phyloP scores from a whole-genome alignment of 2,888 invertebrate genomes.

The Acanthococcus lagerstroemiae region DNA sequence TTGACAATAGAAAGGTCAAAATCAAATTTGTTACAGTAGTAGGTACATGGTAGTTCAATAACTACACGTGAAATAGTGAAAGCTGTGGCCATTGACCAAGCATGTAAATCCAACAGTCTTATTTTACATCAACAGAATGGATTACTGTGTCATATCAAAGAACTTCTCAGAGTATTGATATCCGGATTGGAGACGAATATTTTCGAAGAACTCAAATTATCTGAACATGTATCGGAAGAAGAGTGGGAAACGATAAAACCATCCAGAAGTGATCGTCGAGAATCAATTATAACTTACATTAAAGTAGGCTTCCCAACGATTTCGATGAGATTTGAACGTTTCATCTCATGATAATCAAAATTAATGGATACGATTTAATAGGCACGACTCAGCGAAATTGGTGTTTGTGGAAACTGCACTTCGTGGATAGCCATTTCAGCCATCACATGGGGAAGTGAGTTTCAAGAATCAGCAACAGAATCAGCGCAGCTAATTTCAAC shows the following conservation, averaged over 20 bases:
- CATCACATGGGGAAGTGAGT: slow-evolving; percentile 49
- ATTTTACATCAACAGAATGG: no score
- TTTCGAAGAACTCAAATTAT: slow-evolving; percentile 59
- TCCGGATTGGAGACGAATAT: slow-evolving; percentile 59
- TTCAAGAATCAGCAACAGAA: slow-evolving; percentile 13
- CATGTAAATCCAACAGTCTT: no score
- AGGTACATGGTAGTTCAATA: not conserved
- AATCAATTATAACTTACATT: slow-evolving; percentile 54
- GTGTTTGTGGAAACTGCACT: slow-evolving; percentile 46
- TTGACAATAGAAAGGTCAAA: no score
- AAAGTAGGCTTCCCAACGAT: slow-evolving; percentile 46
- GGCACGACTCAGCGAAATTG: not conserved
- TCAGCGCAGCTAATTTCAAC: slow-evolving; percentile 46
- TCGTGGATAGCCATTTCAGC: slow-evolving; percentile 49
- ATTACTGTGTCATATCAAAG: slow-evolving; percentile 57
- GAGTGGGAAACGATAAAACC: slow-evolving; percentile 74
- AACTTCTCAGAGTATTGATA: slow-evolving; percentile 56
- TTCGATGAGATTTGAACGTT: not conserved
- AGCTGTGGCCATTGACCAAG: no score
- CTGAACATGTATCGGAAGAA: slow-evolving; percentile 67
- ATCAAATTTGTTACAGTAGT: no score
- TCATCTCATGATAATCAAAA: not conserved
- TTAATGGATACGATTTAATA: not conserved
- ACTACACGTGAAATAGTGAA: no score
- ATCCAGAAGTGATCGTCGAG: slow-evolving; percentile 55